Evolutionary conservation across 2,797 vertebrate genomes (phyloP).

Genomic region (Choloepus didactylus): DNA sequence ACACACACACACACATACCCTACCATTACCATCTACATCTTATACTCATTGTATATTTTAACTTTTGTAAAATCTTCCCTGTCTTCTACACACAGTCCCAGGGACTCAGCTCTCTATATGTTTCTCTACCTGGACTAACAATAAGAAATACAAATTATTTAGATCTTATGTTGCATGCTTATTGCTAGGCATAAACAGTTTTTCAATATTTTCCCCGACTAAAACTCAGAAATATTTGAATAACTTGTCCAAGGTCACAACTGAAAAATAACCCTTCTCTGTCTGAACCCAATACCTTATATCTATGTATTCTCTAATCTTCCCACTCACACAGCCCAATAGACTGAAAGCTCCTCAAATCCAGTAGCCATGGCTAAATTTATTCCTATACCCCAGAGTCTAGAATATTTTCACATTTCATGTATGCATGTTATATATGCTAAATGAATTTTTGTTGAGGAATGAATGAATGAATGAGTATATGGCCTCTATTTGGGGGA

Average conservation of each 20-base stretch:
- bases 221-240: conserved; percentile 60
- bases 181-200: not conserved
- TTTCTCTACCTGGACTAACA: conserved; percentile 43
- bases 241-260: conserved; percentile 62
- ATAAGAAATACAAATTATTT: conserved; percentile 62
- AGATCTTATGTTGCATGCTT: not conserved
- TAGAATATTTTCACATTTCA: conserved; percentile 23
- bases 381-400: conserved; percentile 27
- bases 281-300: conserved; percentile 15
- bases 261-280: conserved; percentile 74
- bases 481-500: not conserved
- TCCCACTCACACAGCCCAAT: not conserved
- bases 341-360: conserved; percentile 7
- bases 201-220: conserved; percentile 49
- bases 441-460: conserved; percentile 8
- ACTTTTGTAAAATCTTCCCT: conserved; percentile 22
- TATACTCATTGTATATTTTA: conserved; percentile 10
- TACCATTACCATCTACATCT: not conserved
- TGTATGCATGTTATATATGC: not conserved
- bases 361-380: conserved; percentile 27
- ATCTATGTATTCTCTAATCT: conserved; percentile 63
- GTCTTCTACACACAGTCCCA: conserved; percentile 41
- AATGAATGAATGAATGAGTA: not conserved
- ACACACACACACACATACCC: not conserved
- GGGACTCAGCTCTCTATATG: conserved; percentile 38